Evolutionary conservation across 2,113 vertebrate species (phyloP), one percentile per base, ranked within the genome.

Genomic region (Lota lota): DNA sequence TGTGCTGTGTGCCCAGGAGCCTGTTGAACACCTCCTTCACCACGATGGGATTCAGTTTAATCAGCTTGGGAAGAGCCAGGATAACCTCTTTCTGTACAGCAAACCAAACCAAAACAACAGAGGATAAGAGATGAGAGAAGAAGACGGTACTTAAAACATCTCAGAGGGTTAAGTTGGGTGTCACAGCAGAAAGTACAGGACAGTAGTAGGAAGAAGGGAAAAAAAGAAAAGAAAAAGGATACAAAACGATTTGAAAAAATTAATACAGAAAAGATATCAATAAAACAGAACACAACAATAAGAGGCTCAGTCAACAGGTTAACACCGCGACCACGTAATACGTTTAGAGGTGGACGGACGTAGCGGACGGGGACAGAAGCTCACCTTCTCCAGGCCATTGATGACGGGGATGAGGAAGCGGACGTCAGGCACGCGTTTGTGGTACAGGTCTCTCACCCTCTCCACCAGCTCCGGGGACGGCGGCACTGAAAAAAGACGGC

Each of bases 1-100:
- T 94, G 0, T 98, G 96, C 85, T 98, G 96, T 0, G 96, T 96
- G 64, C 97, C 96, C 75, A 98, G 81, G 4, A 98, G 93, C 2
- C 97, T 93, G 84, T 98, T 98, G 91, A 98, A 98, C 2, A 98
- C 96, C 76, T 98, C 97, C 82, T 98, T 98, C 75, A 98, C 97
- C n/a, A 98, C 97, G 0, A 97, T 94, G 3, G 96, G 97, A 87
- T 98, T 98, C 64, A 98, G 94, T 40, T 98, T 98, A 89, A 98
- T 98, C 63, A 98, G 94, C 53, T 98, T 97, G 1, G 97, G 97
- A 5, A 98, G 85, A 1, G 97, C 97, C 88, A 95, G 95, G 74
- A 96, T 95, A 73, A 98, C 97, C 80, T 98, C 97, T 61, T 92
- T 95, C 97, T 98, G 75, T 12, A 57, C 0, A 54, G 74, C 40